Conservation (phyloP, 1,140 invertebrate genomes). For the Drosophila orena region DNA sequence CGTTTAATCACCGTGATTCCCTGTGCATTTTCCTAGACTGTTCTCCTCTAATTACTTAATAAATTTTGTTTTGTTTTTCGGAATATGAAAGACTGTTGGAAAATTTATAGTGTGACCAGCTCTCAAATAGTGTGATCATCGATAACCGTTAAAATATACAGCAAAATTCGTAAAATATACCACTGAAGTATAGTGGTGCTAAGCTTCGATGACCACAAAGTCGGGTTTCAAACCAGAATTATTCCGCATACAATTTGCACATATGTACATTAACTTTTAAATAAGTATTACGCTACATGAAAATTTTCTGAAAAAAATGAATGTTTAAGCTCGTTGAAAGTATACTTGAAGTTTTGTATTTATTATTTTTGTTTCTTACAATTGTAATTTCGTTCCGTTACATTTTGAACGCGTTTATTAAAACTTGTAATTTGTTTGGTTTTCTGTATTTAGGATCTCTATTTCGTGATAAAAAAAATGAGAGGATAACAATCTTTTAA, state of each 20-base stretch:
- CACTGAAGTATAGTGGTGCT: background rate
- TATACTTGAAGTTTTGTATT: constrained; percentile 26
- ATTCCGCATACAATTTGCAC: background rate
- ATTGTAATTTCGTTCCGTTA: constrained; percentile 39
- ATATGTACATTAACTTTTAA: too few relatives aligned
- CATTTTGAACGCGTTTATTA: constrained; percentile 51
- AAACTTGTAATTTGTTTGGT: constrained; percentile 38
- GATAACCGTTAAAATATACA: background rate
- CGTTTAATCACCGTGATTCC: constrained; percentile 48
- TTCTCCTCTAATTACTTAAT: constrained; percentile 1
- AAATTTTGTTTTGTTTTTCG: constrained; percentile 7
- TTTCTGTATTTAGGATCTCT: constrained; percentile 35
- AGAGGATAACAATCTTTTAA: constrained; percentile 45
- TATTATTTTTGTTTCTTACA: constrained; percentile 39
- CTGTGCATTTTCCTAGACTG: constrained; percentile 58
- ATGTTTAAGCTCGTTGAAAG: background rate
- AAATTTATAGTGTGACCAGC: background rate
- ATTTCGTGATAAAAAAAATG: constrained; percentile 40
- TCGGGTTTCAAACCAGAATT: background rate
- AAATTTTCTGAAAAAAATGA: too few relatives aligned
- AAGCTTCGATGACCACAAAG: background rate
- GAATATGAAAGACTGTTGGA: too few relatives aligned
- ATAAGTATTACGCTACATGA: too few relatives aligned
- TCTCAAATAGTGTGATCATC: background rate
- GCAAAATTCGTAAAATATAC: background rate